phyloP scores from a whole-genome alignment of 2,113 vertebrate species.

The Psammodynastes pulverulentus region DNA sequence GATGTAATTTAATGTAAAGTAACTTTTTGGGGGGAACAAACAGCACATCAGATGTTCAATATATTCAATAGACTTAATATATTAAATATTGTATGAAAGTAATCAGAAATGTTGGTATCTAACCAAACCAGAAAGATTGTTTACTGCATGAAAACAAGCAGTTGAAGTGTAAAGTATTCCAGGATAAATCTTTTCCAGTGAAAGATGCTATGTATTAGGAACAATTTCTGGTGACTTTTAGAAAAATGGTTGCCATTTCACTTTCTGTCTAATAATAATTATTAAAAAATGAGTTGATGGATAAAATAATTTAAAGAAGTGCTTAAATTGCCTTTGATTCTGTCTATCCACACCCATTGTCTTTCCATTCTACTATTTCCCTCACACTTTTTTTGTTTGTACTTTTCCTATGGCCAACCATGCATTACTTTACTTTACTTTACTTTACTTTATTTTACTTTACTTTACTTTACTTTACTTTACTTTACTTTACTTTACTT shows the following conservation, averaged over 20 bases:
- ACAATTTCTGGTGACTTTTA: not conserved
- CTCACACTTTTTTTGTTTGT: not conserved
- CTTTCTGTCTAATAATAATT: not conserved
- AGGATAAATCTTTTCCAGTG: not conserved
- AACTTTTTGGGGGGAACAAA: not conserved
- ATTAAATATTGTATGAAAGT: not conserved
- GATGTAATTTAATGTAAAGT: not conserved
- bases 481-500: too few relatives aligned
- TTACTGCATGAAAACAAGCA: not conserved
- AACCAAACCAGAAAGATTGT: not conserved
- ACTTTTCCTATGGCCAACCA: not conserved
- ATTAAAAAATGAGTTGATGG: not conserved
- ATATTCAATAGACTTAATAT: not conserved
- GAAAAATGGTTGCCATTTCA: not conserved
- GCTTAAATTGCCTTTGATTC: not conserved
- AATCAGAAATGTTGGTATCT: not conserved
- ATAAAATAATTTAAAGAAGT: not conserved
- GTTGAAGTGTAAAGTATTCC: not conserved
- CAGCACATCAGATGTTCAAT: not conserved
- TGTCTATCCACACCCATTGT: not conserved
- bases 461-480: too few relatives aligned
- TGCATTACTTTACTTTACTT: too few relatives aligned
- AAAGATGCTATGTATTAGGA: not conserved
- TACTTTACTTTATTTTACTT: too few relatives aligned
- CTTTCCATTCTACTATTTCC: not conserved